Evolutionary conservation across 2,113 vertebrate species (phyloP).

Genomic region (Gymnarchus niloticus): DNA sequence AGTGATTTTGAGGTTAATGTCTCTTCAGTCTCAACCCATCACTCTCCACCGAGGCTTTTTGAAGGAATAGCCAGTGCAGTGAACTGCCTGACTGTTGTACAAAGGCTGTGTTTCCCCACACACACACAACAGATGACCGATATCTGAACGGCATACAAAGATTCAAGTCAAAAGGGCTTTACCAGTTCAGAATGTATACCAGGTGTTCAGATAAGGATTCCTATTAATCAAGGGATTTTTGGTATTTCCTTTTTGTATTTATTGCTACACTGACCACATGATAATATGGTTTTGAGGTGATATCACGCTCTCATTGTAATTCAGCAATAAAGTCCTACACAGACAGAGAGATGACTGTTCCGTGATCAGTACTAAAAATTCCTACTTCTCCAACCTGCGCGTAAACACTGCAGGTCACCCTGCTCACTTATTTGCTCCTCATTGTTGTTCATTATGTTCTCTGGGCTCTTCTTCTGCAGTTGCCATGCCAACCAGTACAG

Average conservation of each 20-base stretch:
- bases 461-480: neutral
- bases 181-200: neutral
- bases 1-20: neutral
- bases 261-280: neutral
- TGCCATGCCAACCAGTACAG: slow-evolving; percentile 9
- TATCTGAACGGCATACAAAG: neutral
- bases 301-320: neutral
- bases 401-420: neutral
- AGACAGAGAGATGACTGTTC: neutral
- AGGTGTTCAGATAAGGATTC: neutral
- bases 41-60: neutral
- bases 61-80: neutral
- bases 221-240: neutral
- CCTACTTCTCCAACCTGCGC: neutral
- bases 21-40: neutral
- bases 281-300: neutral
- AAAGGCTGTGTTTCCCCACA: neutral
- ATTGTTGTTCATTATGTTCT: neutral
- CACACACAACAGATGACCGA: neutral
- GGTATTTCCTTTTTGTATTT: neutral
- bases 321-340: neutral
- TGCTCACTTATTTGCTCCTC: neutral
- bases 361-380: neutral
- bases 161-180: neutral
- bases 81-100: neutral